Percentiles rank a stretch among this genome's conserved stretches.
Conservation (phyloP, 2,888 invertebrate species). For the Apamea sordens region DNA sequence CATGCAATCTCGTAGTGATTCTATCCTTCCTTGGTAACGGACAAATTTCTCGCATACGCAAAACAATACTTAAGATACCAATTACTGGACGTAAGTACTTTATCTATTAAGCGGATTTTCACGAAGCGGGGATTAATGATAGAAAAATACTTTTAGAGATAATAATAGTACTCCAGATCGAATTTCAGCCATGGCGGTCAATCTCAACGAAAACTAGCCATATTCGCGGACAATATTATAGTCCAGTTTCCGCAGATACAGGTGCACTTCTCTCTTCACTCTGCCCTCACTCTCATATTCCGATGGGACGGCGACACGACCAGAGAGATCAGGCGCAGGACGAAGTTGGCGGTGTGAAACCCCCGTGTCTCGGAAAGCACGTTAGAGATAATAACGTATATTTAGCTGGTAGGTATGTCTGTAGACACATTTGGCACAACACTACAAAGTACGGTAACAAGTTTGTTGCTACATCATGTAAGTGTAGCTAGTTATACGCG, state of each 20-base stretch:
- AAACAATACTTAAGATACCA: constrained; percentile 12
- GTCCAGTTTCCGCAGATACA: not conserved
- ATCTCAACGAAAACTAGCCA: not conserved
- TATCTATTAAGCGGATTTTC: constrained; percentile 51
- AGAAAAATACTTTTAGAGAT: constrained; percentile 24
- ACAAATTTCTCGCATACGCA: not conserved
- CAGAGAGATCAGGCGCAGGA: not conserved
- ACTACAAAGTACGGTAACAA: constrained; percentile 14
- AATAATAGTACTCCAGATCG: not conserved
- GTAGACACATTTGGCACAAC: constrained; percentile 25
- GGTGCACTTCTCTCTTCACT: not conserved
- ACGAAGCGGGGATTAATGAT: constrained; percentile 18
- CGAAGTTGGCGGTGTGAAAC: not conserved
- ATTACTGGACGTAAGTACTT: constrained; percentile 28
- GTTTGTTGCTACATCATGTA: constrained; percentile 29
- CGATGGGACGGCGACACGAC: not conserved
- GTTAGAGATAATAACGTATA: constrained; percentile 14
- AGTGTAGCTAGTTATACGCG: constrained; percentile 36
- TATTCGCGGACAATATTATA: not conserved
- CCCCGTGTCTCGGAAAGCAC: not conserved
- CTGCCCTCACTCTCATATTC: not conserved
- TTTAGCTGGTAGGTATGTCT: not conserved
- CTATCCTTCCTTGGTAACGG: constrained; percentile 17
- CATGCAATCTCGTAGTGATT: constrained; percentile 16
- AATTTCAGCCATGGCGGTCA: not conserved